Evolutionary conservation across 2,797 vertebrate genomes (phyloP), one percentile per base, ranked within the genome.

Genomic region (Chromis chromis): DNA sequence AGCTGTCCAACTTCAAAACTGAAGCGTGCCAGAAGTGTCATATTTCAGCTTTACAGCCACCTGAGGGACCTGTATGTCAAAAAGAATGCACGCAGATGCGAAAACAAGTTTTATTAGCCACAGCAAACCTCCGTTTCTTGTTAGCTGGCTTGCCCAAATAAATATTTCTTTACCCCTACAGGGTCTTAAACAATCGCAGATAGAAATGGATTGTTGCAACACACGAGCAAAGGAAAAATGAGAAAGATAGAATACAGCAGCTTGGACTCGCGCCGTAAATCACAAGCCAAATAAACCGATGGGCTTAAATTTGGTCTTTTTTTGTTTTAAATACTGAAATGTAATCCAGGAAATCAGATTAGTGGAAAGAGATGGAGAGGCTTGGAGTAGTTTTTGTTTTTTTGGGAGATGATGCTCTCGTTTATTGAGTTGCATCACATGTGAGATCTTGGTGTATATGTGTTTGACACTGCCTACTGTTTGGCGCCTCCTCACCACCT

Each of bases 401-500:
- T 69, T 69, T 56, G 24, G 55, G 24, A 54, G 52, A 31, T 36
- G 39, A 46, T 71, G 67, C n/a, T 55, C 61, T 61, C 1, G 3
- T 33, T 79, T 73, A 71, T 78, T 79, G 65, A 85, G 83, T 76
- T 80, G 83, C 78, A 80, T 83, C 74, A 72, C 85, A 62, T 28
- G 16, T 63, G 6, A 56, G 67, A 79, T 85, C 49, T 27, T 55
- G 42, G 40, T 82, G 76, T 82, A 78, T 59, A 70, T 87, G 36
- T 78, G 56, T 84, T 83, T 90, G 82, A 87, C 74, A 72, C 79
- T 64, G 70, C 77, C 65, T 77, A 49, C 84, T 73, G 81, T 84
- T 89, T 84, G 79, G 82, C 85, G 79, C 86, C 84, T 54, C 81
- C 75, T 87, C 91, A 76, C 85, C 89, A 83, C 88, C 87, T 91